Evolutionary conservation across 2,888 invertebrate genomes (phyloP), one percentile per base, ranked within the genome.

Genomic region (Tetragonisca angustula): DNA sequence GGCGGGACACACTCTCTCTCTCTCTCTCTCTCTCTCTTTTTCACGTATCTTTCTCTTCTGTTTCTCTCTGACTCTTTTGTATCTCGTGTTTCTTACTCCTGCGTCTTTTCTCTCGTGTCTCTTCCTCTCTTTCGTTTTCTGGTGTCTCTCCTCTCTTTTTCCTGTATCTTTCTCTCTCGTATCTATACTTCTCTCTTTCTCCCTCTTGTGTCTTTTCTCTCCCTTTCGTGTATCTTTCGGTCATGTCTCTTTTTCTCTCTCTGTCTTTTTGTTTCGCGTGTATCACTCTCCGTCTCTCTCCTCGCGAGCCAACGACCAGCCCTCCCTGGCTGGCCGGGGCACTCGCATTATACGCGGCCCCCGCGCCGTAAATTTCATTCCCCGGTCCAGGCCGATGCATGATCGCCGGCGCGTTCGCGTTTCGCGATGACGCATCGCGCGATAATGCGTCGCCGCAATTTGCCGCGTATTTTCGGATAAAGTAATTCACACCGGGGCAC

Each of bases 401-500:
- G 81, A 79, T 74, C 76, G 76, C 67, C 67, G 13, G 17, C 68
- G 64, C 65, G 81, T 74, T 68, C 62, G 67, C 85, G 59, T 21
- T 43, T 24, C 70, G 65, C 70, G 79, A 79, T 70, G 79, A 77
- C 74, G 71, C 84, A 79, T 82, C 82, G 79, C 68, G 67, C 70
- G 82, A 82, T 75, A 74, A 78, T 71, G 72, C 82, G 77, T 79
- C 75, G 79, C 81, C 70, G 74, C 84, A 84, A 80, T 86, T 84
- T 84, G 79, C 62, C 72, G 75, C 86, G 77, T 75, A 79, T 82
- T 87, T 86, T 80, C 84, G 86, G 76, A 74, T 86, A 81, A 84
- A 84, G 87, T 86, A 87, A 87, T 87, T 87, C 84, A 80, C 77
- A 62, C 56, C 52, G 70, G 77, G 59, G 71, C 79, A 79, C 70